Base-by-base conservation (phyloP, 1,140 invertebrate species). In the Cephus cinctus region DNA sequence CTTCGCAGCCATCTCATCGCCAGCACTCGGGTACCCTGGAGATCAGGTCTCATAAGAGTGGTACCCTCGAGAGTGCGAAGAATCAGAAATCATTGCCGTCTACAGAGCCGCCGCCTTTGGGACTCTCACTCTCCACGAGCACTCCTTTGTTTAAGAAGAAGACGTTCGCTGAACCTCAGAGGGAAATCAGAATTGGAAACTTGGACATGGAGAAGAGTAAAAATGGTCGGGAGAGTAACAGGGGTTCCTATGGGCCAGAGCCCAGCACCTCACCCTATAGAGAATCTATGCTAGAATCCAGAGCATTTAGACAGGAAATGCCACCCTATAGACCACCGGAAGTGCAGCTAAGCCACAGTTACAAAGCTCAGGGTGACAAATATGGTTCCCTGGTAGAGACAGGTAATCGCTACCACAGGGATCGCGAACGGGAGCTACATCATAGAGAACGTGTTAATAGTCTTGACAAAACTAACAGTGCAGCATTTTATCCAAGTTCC, bases 141-240 rank as follows among this genome's bases (percentile, higher is more conserved):
- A 81, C 80, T 2, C 80, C 80, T 2, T 54, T 80, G 1, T 76
- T 81, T 21, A 81, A 81, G 56, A 82, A 82, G 57, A 80, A 79
- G 51, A 65, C 71, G 11, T 73, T 77, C n/a, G 52, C 53, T 2
- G 77, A 78, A 15, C 58, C 68, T 38, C 50, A 60, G 42, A 50
- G 67, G 5, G 71, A 72, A 3, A 36, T 34, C 5, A 57, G 63
- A 25, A 50, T 19, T 8, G 56, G 50, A 5, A 67, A 67, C 44
- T 43, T 60, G 5, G 69, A 73, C 0, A 46, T 64, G 39, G 72
- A 73, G 6, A 65, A 65, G 44, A 69, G 60, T 52, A 74, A 71
- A 58, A 76, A 74, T 63, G 72, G 72, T 66, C 52, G 58, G 43
- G 20, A 31, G 46, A 68, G 56, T 47, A 66, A 63, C 45, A 65